Evolutionary conservation across 2,888 invertebrate species (phyloP).

Genomic region (Tipula lateralis): DNA sequence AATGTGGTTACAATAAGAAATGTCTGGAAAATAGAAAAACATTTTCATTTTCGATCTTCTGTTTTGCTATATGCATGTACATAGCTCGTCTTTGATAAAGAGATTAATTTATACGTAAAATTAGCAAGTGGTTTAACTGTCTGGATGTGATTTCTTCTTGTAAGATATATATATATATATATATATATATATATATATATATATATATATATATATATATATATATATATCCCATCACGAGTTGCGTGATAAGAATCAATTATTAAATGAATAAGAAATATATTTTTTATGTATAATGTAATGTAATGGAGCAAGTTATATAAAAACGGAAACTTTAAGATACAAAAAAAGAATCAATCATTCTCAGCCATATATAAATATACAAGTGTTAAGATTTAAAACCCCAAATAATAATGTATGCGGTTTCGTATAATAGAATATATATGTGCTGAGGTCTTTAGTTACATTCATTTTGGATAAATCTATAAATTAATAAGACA

Average conservation of each 20-base stretch:
- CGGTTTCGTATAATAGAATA: not conserved
- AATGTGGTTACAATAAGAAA: not conserved
- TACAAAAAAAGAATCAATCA: not conserved
- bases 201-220: too few relatives aligned
- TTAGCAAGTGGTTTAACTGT: not conserved
- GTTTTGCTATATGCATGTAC: not conserved
- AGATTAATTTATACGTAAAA: not conserved
- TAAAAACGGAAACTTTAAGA: not conserved
- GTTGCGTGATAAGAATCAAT: constrained; percentile 15
- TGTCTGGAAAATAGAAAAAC: not conserved
- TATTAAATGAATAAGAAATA: not conserved
- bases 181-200: too few relatives aligned
- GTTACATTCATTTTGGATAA: not conserved
- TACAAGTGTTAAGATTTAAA: not conserved
- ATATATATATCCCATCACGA: not conserved
- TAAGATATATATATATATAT: too few relatives aligned
- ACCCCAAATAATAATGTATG: not conserved
- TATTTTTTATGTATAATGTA: not conserved
- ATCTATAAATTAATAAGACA: not conserved
- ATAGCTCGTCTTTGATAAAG: not conserved
- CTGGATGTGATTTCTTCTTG: not conserved
- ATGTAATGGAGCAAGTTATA: not conserved
- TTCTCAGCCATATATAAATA: not conserved
- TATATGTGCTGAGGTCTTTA: not conserved
- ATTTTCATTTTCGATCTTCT: not conserved